phyloP scores from a whole-genome alignment of 2,113 vertebrate species.

The Varanus salvator region DNA sequence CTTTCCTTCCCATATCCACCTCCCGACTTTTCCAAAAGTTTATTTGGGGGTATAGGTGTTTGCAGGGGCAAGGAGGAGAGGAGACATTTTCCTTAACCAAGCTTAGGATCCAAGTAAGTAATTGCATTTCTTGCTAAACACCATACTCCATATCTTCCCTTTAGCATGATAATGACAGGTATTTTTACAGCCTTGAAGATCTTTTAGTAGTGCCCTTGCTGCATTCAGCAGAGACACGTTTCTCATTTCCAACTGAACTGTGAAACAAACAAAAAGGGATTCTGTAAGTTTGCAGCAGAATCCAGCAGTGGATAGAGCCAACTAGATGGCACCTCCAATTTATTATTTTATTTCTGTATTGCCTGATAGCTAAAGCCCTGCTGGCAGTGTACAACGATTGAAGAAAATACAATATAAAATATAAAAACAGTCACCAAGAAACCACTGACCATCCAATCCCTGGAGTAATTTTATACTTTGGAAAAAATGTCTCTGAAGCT shows the following conservation, averaged over 20 bases:
- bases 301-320: background rate
- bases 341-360: too few relatives aligned
- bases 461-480: background rate
- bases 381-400: too few relatives aligned
- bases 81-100: too few relatives aligned
- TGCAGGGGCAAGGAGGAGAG: too few relatives aligned
- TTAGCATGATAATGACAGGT: background rate
- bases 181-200: slow-evolving; percentile 50
- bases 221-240: background rate
- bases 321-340: background rate
- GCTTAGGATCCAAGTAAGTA: background rate
- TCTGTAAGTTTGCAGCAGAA: background rate
- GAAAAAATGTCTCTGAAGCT: background rate
- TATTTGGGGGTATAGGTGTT: too few relatives aligned
- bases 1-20: too few relatives aligned
- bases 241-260: too few relatives aligned
- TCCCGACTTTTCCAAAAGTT: too few relatives aligned
- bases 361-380: too few relatives aligned
- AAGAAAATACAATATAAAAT: too few relatives aligned
- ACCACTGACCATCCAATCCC: background rate
- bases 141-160: background rate
- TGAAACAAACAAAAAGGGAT: background rate
- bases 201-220: background rate
- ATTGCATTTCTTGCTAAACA: slow-evolving; percentile 46
- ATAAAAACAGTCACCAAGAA: background rate